phyloP scores from a whole-genome alignment of 2,113 vertebrate species.

The Carlito syrichta region DNA sequence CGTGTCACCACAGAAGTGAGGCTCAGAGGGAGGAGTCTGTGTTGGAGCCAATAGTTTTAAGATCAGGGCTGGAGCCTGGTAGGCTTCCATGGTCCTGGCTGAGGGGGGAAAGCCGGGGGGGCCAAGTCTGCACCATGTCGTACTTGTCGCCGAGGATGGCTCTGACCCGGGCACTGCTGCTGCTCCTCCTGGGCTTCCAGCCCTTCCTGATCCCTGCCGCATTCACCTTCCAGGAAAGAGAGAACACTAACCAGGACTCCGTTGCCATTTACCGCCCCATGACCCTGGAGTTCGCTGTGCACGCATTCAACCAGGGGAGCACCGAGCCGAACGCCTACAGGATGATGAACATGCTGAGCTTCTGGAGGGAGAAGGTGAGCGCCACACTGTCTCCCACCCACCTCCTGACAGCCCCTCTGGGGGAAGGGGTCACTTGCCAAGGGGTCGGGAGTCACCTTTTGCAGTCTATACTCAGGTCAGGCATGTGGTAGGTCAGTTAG shows the following conservation, averaged over 20 bases:
- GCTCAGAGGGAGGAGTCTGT: not conserved
- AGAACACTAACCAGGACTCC: too few relatives aligned
- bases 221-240: too few relatives aligned
- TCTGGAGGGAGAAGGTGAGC: not conserved
- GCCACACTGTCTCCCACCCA: too few relatives aligned
- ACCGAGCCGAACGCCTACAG: not conserved
- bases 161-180: not conserved
- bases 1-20: not conserved
- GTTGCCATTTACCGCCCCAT: not conserved
- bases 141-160: fast-evolving
- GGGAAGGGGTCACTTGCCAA: too few relatives aligned
- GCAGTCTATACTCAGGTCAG: too few relatives aligned
- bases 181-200: not conserved
- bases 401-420: too few relatives aligned
- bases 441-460: too few relatives aligned
- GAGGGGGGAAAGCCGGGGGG: fast-evolving
- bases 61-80: not conserved
- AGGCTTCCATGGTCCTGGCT: fast-evolving
- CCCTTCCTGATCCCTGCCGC: not conserved
- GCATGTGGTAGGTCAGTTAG: too few relatives aligned
- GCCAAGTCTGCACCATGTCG: not conserved
- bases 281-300: not conserved
- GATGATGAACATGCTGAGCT: not conserved
- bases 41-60: not conserved
- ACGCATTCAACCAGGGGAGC: constrained; percentile 4